phyloP scores from a whole-genome alignment of 1,140 invertebrate species.

The Megathymus violae region DNA sequence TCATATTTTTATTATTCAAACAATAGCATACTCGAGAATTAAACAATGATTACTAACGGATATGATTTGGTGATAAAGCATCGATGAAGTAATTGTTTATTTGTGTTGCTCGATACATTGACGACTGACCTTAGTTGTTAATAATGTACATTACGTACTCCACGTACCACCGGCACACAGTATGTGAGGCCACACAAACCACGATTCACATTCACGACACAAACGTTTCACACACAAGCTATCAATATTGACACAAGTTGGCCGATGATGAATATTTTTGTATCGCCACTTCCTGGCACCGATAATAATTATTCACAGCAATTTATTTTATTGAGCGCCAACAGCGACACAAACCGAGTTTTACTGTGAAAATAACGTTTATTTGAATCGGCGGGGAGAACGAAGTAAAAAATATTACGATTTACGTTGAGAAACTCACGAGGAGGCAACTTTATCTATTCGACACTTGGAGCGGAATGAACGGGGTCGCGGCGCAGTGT shows the following conservation, averaged over 20 bases:
- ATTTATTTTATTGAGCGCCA: background rate
- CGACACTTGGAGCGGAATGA: slow-evolving; percentile 22
- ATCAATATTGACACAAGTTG: slow-evolving; percentile 43
- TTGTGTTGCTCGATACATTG: too few species aligned
- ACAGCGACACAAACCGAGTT: background rate
- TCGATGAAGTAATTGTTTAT: too few species aligned
- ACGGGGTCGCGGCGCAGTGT: slow-evolving; percentile 12
- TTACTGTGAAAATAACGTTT: background rate
- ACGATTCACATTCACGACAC: slow-evolving; percentile 33
- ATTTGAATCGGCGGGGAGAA: too few species aligned
- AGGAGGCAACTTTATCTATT: too few species aligned
- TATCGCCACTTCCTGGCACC: slow-evolving; percentile 57
- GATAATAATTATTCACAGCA: slow-evolving; percentile 54
- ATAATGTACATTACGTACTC: slow-evolving; percentile 7
- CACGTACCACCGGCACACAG: background rate
- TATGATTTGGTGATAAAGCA: too few species aligned
- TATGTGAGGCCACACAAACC: slow-evolving; percentile 29
- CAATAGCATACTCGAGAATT: too few species aligned
- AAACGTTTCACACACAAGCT: slow-evolving; percentile 40
- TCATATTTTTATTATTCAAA: too few species aligned
- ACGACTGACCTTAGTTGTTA: slow-evolving; percentile 1
- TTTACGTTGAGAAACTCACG: too few species aligned
- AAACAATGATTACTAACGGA: too few species aligned
- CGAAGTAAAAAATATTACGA: too few species aligned
- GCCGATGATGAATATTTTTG: slow-evolving; percentile 44